Percentiles rank a stretch among this genome's conserved stretches.
phyloP scores from a whole-genome alignment of 2,888 invertebrate species.

The Ochropacha duplaris region DNA sequence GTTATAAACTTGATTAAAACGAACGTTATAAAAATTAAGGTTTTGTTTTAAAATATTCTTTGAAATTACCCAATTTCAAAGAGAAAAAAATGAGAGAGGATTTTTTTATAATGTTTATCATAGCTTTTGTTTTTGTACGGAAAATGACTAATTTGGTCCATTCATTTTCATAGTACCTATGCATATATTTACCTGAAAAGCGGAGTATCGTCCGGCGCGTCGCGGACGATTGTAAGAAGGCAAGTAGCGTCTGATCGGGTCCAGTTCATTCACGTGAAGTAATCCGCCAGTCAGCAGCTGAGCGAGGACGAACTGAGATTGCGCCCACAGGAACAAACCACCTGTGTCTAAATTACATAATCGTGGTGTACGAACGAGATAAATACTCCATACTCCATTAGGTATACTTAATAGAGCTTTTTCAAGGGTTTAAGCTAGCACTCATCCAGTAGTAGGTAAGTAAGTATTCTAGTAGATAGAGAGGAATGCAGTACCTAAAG shows the following conservation, averaged over 20 bases:
- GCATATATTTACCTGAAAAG: conserved; percentile 90
- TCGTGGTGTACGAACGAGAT: neutral
- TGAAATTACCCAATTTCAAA: too few relatives aligned
- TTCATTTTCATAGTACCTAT: neutral
- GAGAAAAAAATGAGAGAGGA: too few relatives aligned
- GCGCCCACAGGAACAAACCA: conserved; percentile 95
- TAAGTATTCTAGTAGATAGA: too few relatives aligned
- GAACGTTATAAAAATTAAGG: too few relatives aligned
- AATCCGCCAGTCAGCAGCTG: conserved; percentile 95
- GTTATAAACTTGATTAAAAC: too few relatives aligned
- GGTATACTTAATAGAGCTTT: neutral
- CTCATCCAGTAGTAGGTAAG: too few relatives aligned
- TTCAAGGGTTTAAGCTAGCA: neutral
- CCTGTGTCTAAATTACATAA: conserved; percentile 60
- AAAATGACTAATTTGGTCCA: too few relatives aligned
- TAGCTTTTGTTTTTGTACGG: neutral
- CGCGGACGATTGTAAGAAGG: conserved; percentile 98
- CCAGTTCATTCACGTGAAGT: conserved; percentile 96
- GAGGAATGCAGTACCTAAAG: too few relatives aligned
- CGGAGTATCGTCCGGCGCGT: conserved; percentile 96
- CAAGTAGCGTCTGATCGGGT: conserved; percentile 96
- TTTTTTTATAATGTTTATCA: neutral
- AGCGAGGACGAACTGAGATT: conserved; percentile 96
- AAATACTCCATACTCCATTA: neutral
- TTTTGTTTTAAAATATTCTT: too few relatives aligned